Conservation (phyloP, 2,113 vertebrate genomes). For the Sylvilagus bachmani region DNA sequence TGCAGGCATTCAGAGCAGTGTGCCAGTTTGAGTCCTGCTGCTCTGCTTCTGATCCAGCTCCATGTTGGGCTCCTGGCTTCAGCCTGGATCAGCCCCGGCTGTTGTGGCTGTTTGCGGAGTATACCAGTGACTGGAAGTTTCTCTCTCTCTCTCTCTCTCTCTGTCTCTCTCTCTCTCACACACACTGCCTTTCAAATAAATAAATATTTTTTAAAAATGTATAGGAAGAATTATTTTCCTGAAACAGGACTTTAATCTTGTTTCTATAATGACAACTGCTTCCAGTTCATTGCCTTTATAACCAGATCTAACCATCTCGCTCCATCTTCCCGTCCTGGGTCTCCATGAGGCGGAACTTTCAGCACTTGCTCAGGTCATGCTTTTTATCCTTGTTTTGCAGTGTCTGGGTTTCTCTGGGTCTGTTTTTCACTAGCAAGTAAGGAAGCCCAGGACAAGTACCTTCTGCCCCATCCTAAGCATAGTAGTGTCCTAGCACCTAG, state of each 20-base stretch:
- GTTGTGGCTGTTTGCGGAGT: too few species aligned
- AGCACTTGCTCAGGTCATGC: not conserved
- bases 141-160: too few species aligned
- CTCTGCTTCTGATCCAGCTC: too few species aligned
- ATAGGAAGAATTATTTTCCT: slow-evolving; percentile 47
- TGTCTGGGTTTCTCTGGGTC: slow-evolving; percentile 10
- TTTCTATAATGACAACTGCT: slow-evolving; percentile 32
- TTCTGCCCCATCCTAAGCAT: not conserved
- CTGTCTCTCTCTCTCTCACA: too few species aligned
- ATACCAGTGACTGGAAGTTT: too few species aligned
- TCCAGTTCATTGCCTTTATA: slow-evolving; percentile 29
- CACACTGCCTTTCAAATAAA: too few species aligned
- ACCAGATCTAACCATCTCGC: not conserved
- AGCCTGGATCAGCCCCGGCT: too few species aligned
- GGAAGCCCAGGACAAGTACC: not conserved
- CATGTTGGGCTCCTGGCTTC: too few species aligned
- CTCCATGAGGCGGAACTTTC: not conserved
- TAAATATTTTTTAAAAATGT: too few species aligned
- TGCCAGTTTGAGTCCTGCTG: too few species aligned
- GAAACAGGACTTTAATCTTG: not conserved
- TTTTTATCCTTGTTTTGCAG: not conserved
- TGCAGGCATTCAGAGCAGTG: too few species aligned
- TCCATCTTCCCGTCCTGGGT: slow-evolving; percentile 4
- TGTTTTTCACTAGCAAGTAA: not conserved
- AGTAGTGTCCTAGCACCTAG: not conserved